phyloP scores from a whole-genome alignment of 2,888 invertebrate species.

The Dendrolimus pini region DNA sequence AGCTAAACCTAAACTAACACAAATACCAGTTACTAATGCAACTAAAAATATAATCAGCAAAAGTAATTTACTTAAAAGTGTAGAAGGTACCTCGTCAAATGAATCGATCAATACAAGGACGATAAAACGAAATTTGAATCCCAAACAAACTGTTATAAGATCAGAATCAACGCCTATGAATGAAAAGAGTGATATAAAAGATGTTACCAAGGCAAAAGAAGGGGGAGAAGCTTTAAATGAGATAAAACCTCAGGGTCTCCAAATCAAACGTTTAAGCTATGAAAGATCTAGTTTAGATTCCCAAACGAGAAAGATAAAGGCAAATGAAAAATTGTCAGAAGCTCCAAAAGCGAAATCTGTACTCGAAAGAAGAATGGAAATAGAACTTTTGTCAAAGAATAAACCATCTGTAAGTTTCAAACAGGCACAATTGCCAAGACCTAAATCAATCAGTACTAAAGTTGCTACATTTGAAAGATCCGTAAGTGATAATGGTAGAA shows the following conservation, averaged over 20 bases:
- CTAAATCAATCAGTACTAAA: conserved; percentile 57
- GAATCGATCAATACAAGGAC: conserved; percentile 46
- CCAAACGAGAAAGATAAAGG: conserved; percentile 53
- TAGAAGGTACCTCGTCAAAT: conserved; percentile 39
- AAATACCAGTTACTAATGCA: conserved; percentile 32
- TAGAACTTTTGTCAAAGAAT: conserved; percentile 55
- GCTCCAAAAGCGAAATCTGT: conserved; percentile 62
- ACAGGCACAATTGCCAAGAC: conserved; percentile 48
- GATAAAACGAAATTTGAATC: conserved; percentile 42
- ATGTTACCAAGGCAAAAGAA: conserved; percentile 15
- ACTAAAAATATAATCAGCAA: conserved; percentile 27
- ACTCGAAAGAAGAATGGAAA: conserved; percentile 63
- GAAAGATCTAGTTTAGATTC: conserved; percentile 71
- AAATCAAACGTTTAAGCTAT: conserved; percentile 63
- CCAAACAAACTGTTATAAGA: conserved; percentile 32
- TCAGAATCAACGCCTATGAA: conserved; percentile 39
- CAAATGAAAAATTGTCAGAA: conserved; percentile 38
- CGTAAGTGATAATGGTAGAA: conserved; percentile 31
- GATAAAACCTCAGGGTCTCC: conserved; percentile 40
- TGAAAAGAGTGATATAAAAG: conserved; percentile 20
- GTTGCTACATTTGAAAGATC: conserved; percentile 54
- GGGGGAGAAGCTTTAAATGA: conserved; percentile 19
- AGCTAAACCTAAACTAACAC: conserved; percentile 73
- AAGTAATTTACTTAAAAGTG: conserved; percentile 22
- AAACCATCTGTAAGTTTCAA: conserved; percentile 35